Evolutionary conservation across 2,888 invertebrate genomes (phyloP).

Genomic region (Tridacna crocea): DNA sequence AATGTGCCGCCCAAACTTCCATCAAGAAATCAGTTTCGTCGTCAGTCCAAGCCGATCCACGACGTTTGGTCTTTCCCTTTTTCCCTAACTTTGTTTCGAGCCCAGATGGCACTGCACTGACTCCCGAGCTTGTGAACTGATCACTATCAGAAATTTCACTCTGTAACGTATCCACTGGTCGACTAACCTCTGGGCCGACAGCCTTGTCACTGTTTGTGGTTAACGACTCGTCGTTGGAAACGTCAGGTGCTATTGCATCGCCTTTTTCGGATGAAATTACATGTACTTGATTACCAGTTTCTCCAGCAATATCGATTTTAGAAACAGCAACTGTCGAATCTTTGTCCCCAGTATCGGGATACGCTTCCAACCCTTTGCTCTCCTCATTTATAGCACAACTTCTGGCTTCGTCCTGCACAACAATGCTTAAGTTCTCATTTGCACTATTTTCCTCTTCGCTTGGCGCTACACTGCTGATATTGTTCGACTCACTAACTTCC

Average conservation of each 20-base stretch:
- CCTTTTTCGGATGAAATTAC: neutral
- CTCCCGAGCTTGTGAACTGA: neutral
- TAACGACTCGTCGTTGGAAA: neutral
- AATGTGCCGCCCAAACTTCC: conserved; percentile 57
- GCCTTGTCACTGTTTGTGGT: neutral
- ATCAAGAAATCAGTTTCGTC: conserved; percentile 57
- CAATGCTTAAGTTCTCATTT: no score
- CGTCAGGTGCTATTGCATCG: neutral
- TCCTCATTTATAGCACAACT: no score
- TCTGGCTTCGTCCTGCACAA: no score
- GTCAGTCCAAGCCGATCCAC: conserved; percentile 59
- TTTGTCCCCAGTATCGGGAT: no score
- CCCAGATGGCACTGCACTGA: neutral
- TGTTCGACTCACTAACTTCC: no score
- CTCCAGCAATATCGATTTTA: no score
- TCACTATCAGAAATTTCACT: neutral
- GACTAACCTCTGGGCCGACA: neutral
- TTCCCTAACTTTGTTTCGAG: neutral
- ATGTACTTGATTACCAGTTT: neutral
- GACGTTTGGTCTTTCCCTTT: conserved; percentile 39
- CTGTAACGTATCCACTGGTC: neutral
- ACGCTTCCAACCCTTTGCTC: no score
- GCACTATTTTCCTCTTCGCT: no score
- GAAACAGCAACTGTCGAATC: no score
- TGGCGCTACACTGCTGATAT: no score